Evolutionary conservation across 2,113 vertebrate genomes (phyloP).

Genomic region (Thryonomys swinderianus): DNA sequence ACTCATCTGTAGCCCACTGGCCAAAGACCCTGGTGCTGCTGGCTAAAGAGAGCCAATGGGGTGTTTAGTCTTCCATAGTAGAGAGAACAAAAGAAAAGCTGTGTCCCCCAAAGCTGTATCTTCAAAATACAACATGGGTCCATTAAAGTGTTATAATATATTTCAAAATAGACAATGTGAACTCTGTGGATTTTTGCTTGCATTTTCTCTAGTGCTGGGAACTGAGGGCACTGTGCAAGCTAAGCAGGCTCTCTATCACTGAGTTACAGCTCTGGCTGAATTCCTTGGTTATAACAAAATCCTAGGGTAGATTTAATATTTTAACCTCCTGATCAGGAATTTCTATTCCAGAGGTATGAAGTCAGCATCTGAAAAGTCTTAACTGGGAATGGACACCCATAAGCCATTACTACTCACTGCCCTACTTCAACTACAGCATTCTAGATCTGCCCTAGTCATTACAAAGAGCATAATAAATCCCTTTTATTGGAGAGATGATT

Average conservation of each 20-base stretch:
- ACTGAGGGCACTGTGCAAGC: not conserved
- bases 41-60: not conserved
- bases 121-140: not conserved
- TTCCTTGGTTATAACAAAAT: slow-evolving; percentile 33
- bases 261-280: no score
- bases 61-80: not conserved
- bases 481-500: not conserved
- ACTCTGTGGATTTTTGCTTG: not conserved
- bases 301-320: not conserved
- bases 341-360: not conserved
- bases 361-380: not conserved
- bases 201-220: not conserved
- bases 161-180: not conserved
- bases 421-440: not conserved
- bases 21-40: not conserved
- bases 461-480: not conserved
- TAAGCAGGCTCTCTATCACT: not conserved
- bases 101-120: not conserved
- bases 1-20: not conserved
- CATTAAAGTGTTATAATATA: not conserved
- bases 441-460: not conserved
- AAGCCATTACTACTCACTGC: not conserved
- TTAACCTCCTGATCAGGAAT: not conserved
- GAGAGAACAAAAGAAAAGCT: not conserved
- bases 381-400: not conserved